phyloP scores from a whole-genome alignment of 2,888 invertebrate genomes.

The Dynastes grantii region DNA sequence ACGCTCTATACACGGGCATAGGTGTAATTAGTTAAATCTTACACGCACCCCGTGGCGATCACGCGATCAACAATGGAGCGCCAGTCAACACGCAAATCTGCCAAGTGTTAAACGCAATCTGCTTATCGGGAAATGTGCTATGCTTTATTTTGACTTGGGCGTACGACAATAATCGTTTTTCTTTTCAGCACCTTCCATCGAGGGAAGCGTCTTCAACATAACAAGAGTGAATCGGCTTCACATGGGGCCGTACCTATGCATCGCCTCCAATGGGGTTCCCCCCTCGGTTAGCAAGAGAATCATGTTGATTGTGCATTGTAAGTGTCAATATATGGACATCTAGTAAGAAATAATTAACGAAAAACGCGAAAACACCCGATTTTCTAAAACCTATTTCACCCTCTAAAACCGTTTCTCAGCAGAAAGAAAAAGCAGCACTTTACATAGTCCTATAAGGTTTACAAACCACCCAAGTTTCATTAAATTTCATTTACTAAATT shows the following conservation, averaged over 20 bases:
- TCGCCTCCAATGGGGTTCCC: constrained; percentile 87
- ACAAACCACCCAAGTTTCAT: no score
- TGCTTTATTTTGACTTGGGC: constrained; percentile 3
- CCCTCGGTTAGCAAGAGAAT: constrained; percentile 91
- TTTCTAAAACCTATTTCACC: no score
- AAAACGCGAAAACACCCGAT: no score
- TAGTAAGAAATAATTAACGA: no score
- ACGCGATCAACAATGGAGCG: constrained; percentile 39
- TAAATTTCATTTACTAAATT: no score
- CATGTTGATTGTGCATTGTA: constrained; percentile 88
- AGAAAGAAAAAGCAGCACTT: no score
- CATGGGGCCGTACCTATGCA: constrained; percentile 86
- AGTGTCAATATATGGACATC: constrained; percentile 61
- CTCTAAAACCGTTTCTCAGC: no score
- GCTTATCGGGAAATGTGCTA: constrained; percentile 5
- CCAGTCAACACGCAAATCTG: constrained; percentile 38
- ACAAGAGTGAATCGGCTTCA: constrained; percentile 81
- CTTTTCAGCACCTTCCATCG: constrained; percentile 76
- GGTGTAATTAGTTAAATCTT: constrained; percentile 57
- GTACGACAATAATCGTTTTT: constrained; percentile 36
- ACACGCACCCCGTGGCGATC: constrained; percentile 52
- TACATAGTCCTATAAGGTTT: no score
- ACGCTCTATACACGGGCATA: constrained; percentile 57
- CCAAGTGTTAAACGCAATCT: constrained; percentile 44
- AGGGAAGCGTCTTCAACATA: constrained; percentile 80